Percentiles rank a stretch among this genome's conserved stretches.
Conservation (phyloP, 2,888 invertebrate species). For the Oscheius sp. region DNA sequence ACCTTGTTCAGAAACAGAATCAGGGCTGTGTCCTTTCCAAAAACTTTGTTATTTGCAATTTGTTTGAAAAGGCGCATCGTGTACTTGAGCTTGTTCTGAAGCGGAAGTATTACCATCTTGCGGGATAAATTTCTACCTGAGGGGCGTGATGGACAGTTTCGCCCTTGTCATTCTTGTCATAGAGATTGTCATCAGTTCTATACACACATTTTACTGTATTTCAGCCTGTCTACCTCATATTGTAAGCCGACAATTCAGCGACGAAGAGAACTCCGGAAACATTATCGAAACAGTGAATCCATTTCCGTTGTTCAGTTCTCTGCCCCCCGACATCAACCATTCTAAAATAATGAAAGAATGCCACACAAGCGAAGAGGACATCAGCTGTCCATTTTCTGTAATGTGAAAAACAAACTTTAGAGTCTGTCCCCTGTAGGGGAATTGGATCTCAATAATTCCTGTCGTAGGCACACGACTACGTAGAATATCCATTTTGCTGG, state of each 20-base stretch:
- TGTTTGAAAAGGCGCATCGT: constrained; percentile 43
- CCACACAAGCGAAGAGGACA: not conserved
- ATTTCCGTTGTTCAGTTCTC: constrained; percentile 91
- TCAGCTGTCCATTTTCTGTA: not conserved
- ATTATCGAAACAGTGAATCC: constrained; percentile 84
- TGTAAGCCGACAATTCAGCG: constrained; percentile 62
- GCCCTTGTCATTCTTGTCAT: not conserved
- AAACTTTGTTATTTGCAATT: constrained; percentile 11
- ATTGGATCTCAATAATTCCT: constrained; percentile 99
- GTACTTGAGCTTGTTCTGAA: constrained; percentile 72
- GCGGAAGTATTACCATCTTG: not conserved
- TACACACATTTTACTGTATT: too few relatives aligned
- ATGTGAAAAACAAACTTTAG: constrained; percentile 84
- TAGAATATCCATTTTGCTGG: constrained; percentile 95
- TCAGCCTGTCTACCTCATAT: constrained; percentile 37
- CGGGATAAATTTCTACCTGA: not conserved
- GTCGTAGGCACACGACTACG: constrained; percentile 98
- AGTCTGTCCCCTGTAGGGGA: constrained; percentile 98
- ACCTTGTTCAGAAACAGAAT: constrained; percentile 72
- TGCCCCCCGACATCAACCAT: constrained; percentile 99
- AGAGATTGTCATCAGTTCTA: not conserved
- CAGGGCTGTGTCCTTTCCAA: constrained; percentile 55
- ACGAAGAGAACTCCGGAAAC: constrained; percentile 84
- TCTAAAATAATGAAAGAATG: constrained; percentile 77
- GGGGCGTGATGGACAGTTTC: not conserved